phyloP scores from a whole-genome alignment of 2,113 vertebrate genomes.

The Condylura cristata region DNA sequence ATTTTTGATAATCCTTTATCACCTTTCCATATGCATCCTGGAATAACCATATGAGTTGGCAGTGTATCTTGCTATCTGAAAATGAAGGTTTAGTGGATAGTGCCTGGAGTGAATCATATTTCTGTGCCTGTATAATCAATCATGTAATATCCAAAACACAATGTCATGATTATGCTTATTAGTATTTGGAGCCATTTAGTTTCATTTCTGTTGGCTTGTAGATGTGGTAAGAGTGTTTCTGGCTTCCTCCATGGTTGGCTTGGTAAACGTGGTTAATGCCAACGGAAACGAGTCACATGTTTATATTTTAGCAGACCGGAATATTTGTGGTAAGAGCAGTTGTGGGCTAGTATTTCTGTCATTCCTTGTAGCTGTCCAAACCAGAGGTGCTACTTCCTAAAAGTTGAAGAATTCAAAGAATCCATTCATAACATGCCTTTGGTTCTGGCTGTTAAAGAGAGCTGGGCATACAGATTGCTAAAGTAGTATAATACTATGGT shows the following conservation, averaged over 20 bases:
- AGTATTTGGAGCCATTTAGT: background rate
- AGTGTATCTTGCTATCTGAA: background rate
- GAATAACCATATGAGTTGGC: background rate
- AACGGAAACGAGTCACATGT: background rate
- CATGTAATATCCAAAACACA: background rate
- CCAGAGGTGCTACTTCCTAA: conserved; percentile 38
- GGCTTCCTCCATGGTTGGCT: background rate
- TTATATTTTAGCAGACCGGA: conserved; percentile 1
- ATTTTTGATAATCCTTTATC: background rate
- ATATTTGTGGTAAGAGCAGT: conserved; percentile 33
- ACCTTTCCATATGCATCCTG: background rate
- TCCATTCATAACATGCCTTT: conserved; percentile 22
- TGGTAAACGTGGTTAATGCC: background rate
- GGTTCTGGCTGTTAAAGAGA: background rate
- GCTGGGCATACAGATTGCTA: background rate
- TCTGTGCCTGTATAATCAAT: background rate
- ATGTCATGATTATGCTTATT: background rate
- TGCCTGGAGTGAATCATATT: background rate
- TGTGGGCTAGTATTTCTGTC: background rate
- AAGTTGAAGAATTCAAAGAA: conserved; percentile 39
- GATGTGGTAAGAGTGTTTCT: background rate
- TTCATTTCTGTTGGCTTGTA: conserved; percentile 29
- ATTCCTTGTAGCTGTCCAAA: conserved; percentile 39
- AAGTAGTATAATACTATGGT: background rate
- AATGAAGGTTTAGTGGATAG: background rate